A percentile compares a stretch with the other conserved stretches of the same genome.
These are phyloP conservation scores for Charina bottae DNA, from an alignment of 2,113 vertebrate species.

Conservation along the genomic window DNA sequence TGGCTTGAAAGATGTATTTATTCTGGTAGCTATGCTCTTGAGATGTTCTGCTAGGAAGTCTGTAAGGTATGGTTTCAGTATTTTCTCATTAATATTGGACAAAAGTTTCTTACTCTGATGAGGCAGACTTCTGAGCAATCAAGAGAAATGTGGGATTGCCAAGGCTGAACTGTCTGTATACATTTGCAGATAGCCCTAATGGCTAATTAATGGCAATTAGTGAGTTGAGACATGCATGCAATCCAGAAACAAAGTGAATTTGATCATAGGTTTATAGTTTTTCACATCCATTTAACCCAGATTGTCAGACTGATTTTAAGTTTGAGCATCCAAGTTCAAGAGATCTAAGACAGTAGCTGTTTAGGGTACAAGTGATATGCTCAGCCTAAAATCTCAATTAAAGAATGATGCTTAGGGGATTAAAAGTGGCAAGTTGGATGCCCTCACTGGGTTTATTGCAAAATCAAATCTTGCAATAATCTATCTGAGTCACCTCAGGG, in stretches of 20 bases:
- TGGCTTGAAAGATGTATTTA: conserved; percentile 26
- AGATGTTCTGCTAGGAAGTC: neutral
- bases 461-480: too few relatives aligned
- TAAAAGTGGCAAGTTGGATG: neutral
- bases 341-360: neutral
- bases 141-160: neutral
- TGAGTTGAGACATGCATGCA: neutral
- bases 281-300: neutral
- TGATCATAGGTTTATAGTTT: neutral
- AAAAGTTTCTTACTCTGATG: neutral
- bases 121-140: neutral
- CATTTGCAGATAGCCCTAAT: neutral
- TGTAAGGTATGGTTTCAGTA: neutral
- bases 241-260: neutral
- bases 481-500: neutral
- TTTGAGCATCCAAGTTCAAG: neutral
- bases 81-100: fast-evolving
- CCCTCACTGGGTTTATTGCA: neutral
- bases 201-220: neutral
- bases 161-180: neutral
- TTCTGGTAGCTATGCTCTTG: neutral
- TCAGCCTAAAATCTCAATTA: neutral
- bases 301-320: neutral
- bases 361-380: neutral
- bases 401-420: neutral